Base-by-base conservation (phyloP, 2,888 invertebrate species). In the Archips xylosteana region DNA sequence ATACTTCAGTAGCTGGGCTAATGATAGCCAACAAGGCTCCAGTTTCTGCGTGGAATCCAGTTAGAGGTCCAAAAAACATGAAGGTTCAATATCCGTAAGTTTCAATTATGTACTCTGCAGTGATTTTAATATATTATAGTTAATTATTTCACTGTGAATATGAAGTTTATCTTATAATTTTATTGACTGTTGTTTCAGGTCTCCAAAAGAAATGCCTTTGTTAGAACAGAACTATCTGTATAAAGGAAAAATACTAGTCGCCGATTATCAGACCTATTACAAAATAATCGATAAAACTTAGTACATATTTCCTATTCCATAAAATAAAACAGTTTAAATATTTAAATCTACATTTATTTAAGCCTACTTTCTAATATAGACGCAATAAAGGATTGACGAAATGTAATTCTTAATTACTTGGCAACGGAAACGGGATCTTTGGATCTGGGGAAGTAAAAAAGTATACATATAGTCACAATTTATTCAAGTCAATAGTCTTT, bases 11-110 rank as follows among this genome's bases (percentile, higher is more conserved):
- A 23, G 95, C 97, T 66, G 96, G 97, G 36, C 86, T 97, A 36
- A 97, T 97, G 97, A 89, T 96, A 5, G 89, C 95, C 34, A 97
- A 97, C 88, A 92, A 95, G 83, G 93, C 95, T 36, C 96, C 96
- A 15, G 94, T 96, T 1, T 95, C 95, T 13, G 96, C 96, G 47
- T 97, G 97, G 97, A 96, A 96, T 89, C 97, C 97, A 70, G 96
- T 97, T 0, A 95, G 95, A 79, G 96, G 96, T 2, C 94, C 94
- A 23, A 94, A 94, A 78, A 91, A 88, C 78, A 90, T 89, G 89
- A 92, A 81, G 78, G 82, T 92, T 69, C 83, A 87, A 77, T 94
- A 93, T 81, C 94, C 92, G 94, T 95, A 81, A 86, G 94, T 87
- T 78, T 70, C 71, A 12, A 23, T 23, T 54, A 23, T 54, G 15